A percentile compares a stretch with the other conserved stretches of the same genome.
phyloP scores from a whole-genome alignment of 2,797 vertebrate genomes.

The Vultur gryphus region DNA sequence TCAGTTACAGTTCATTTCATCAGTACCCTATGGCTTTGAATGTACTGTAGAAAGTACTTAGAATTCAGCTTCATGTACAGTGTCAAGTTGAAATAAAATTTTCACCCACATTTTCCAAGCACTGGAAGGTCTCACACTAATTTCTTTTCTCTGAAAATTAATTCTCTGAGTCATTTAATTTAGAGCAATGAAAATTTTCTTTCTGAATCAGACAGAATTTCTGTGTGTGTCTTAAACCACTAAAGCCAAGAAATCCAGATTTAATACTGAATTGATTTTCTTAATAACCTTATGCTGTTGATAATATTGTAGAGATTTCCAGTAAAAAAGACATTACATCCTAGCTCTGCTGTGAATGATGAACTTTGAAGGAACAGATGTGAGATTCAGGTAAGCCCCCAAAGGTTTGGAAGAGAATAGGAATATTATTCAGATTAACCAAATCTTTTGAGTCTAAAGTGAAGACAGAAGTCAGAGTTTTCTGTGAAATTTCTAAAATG shows the following conservation, averaged over 20 bases:
- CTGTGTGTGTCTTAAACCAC: background rate
- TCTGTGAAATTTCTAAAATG: background rate
- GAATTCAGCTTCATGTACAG: background rate
- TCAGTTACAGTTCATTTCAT: background rate
- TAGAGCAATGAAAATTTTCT: background rate
- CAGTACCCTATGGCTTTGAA: background rate
- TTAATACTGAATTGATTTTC: conserved; percentile 8
- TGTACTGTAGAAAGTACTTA: background rate
- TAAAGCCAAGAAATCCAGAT: background rate
- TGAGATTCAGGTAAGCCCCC: background rate
- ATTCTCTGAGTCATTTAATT: background rate
- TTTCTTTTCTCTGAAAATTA: background rate
- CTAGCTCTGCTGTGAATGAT: background rate
- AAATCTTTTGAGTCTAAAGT: background rate
- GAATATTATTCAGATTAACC: background rate
- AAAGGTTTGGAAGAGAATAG: background rate
- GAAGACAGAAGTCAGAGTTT: background rate
- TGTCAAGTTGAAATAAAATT: background rate
- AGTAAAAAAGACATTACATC: background rate
- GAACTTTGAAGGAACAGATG: background rate
- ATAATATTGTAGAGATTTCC: background rate
- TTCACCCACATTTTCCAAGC: background rate
- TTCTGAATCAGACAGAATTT: background rate
- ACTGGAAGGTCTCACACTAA: background rate
- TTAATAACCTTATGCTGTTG: background rate